Percentiles rank a stretch among this genome's conserved stretches.
Evolutionary conservation across 2,888 invertebrate species (phyloP).

Genomic region (Malthinus flaveolus): DNA sequence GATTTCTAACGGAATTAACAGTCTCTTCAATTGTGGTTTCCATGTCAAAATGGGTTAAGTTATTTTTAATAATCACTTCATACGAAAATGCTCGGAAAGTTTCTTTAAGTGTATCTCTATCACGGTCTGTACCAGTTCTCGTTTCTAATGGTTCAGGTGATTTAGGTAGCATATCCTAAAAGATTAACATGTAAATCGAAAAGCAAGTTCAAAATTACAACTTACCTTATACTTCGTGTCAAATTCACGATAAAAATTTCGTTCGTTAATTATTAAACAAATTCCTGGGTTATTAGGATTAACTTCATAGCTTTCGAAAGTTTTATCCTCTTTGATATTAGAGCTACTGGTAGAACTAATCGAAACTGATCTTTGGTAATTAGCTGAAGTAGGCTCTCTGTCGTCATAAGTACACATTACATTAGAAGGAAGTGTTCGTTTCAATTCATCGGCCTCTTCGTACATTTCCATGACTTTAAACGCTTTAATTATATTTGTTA

Average conservation of each 20-base stretch:
- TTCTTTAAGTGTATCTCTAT: constrained; percentile 43
- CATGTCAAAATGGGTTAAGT: constrained; percentile 46
- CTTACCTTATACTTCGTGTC: constrained; percentile 29
- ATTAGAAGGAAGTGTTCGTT: neutral
- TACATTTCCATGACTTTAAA: constrained; percentile 42
- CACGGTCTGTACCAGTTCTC: constrained; percentile 50
- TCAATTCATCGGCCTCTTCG: constrained; percentile 5
- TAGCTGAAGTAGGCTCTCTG: neutral
- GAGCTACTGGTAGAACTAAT: neutral
- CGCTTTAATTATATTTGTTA: constrained; percentile 37
- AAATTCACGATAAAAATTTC: constrained; percentile 44
- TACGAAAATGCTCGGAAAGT: constrained; percentile 53
- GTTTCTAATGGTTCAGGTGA: constrained; percentile 39
- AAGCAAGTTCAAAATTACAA: neutral
- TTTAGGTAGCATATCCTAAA: constrained; percentile 41
- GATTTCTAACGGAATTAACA: constrained; percentile 39
- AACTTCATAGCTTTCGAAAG: constrained; percentile 38
- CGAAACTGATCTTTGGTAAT: neutral
- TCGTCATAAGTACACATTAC: neutral
- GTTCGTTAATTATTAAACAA: constrained; percentile 54
- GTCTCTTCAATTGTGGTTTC: constrained; percentile 36
- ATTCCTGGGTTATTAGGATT: constrained; percentile 46
- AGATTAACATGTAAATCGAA: constrained; percentile 6
- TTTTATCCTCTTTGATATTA: constrained; percentile 3
- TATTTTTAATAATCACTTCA: constrained; percentile 38